Evolutionary conservation across 2,797 vertebrate species (phyloP).

Genomic region (Gymnoscopelus braueri): DNA sequence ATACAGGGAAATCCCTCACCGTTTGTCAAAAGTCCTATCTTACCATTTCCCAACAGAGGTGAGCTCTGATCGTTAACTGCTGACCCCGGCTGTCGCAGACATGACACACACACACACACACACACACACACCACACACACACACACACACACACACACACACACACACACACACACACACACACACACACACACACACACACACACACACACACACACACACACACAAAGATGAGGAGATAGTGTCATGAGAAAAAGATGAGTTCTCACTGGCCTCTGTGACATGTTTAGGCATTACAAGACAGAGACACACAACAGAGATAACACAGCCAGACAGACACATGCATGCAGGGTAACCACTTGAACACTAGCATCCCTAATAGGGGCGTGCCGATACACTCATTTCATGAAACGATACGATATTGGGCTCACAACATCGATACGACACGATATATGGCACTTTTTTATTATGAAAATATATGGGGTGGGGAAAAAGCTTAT

Average conservation of each 20-base stretch:
- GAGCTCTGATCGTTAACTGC: slow-evolving; percentile 67
- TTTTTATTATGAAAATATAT: too few species aligned
- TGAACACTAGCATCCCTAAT: too few species aligned
- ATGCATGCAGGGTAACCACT: too few species aligned
- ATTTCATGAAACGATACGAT: too few species aligned
- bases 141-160: slow-evolving; percentile 24
- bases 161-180: slow-evolving; percentile 17
- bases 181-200: slow-evolving; percentile 53
- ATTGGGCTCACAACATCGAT: too few species aligned
- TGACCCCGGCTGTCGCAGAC: slow-evolving; percentile 62
- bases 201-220: too few species aligned
- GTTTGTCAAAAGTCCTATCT: slow-evolving; percentile 62
- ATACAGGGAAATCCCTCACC: slow-evolving; percentile 57
- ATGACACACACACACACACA: neutral
- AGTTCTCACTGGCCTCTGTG: slow-evolving; percentile 50
- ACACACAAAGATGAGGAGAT: too few species aligned
- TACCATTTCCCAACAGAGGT: slow-evolving; percentile 66
- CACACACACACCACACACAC: slow-evolving; percentile 10
- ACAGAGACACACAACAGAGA: too few species aligned
- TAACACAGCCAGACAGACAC: too few species aligned
- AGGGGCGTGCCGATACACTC: too few species aligned
- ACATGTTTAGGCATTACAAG: slow-evolving; percentile 37
- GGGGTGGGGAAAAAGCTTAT: too few species aligned
- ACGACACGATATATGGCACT: too few species aligned
- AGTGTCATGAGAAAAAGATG: slow-evolving; percentile 45